A percentile compares a stretch with the other conserved stretches of the same genome.
Conservation (phyloP, 2,888 invertebrate genomes). For the Julus scanicus region DNA sequence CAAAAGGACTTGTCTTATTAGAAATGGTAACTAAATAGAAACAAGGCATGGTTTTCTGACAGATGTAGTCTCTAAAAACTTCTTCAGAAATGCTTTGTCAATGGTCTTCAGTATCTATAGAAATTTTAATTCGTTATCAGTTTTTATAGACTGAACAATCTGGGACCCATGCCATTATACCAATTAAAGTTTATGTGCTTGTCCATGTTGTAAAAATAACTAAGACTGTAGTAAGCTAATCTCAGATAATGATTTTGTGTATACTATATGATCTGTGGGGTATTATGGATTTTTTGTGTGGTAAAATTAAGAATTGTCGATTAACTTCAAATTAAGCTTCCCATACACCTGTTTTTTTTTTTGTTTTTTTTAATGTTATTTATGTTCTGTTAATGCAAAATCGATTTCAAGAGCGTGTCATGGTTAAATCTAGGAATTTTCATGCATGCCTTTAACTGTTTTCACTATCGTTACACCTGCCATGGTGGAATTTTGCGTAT, state of each 20-base stretch:
- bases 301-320: neutral
- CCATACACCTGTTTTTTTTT: neutral
- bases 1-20: no score
- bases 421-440: neutral
- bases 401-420: constrained; percentile 16
- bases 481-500: neutral
- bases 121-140: no score
- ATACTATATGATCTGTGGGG: neutral
- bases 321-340: neutral
- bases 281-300: neutral
- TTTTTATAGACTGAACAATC: no score
- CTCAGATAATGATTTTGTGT: neutral
- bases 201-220: no score
- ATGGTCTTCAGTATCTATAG: no score
- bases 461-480: neutral
- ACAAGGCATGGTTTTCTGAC: no score
- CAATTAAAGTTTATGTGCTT: no score
- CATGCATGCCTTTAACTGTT: neutral
- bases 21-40: no score
- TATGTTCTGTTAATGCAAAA: neutral
- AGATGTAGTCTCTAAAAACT: no score
- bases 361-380: neutral
- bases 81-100: no score
- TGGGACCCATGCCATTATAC: no score
- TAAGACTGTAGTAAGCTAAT: no score